Percentiles rank a stretch among this genome's conserved stretches.
Evolutionary conservation across 2,797 vertebrate species (phyloP).

Genomic region (Cyprinodon diabolis): DNA sequence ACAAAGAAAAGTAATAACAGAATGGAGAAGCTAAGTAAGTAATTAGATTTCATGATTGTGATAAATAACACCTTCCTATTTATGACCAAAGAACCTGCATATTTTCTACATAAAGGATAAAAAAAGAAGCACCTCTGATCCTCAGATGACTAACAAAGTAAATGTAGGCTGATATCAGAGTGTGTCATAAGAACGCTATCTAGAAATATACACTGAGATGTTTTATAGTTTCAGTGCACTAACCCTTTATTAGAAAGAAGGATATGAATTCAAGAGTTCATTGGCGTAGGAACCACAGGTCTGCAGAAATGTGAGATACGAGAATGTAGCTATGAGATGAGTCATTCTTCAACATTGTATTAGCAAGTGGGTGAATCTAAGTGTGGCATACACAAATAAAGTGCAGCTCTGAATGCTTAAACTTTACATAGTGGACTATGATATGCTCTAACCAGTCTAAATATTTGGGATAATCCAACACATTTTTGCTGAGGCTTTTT

Average conservation of each 20-base stretch:
- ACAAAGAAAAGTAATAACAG: not conserved
- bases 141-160: slow-evolving; percentile 10
- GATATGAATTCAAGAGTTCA: slow-evolving; percentile 10
- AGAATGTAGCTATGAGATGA: not conserved
- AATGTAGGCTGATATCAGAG: slow-evolving; percentile 9
- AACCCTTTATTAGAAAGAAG: slow-evolving; percentile 1
- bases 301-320: slow-evolving; percentile 3
- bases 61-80: not conserved
- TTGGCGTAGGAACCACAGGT: slow-evolving; percentile 10
- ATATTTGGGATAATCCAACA: not conserved
- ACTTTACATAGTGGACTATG: not conserved
- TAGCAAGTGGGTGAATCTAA: not conserved
- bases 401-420: not conserved
- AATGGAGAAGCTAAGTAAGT: not conserved
- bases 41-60: not conserved
- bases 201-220: slow-evolving; percentile 3
- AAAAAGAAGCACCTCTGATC: not conserved
- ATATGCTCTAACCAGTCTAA: not conserved
- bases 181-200: not conserved
- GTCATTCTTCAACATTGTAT: slow-evolving; percentile 9
- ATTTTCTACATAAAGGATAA: not conserved
- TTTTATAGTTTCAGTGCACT: slow-evolving; percentile 1
- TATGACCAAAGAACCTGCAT: not conserved
- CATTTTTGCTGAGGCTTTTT: not conserved
- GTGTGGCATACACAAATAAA: not conserved